These are phyloP conservation scores for Latheticus oryzae DNA, from an alignment of 2,888 invertebrate species.

Conservation along the genomic window DNA sequence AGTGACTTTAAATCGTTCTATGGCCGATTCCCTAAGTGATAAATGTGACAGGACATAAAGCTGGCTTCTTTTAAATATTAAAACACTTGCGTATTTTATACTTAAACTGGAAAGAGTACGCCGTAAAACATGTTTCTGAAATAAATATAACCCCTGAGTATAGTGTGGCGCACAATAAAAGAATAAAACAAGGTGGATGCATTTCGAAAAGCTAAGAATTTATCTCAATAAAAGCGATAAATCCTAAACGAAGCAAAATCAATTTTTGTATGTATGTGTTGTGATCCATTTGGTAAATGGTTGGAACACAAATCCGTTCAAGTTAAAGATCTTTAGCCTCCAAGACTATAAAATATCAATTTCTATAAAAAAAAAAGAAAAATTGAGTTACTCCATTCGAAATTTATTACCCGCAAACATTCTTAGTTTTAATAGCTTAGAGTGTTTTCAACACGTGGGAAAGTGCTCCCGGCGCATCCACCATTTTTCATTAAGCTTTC, in stretches of 20 bases:
- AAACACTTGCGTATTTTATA: conserved; percentile 46
- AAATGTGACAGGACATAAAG: conserved; percentile 20
- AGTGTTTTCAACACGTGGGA: conserved; percentile 48
- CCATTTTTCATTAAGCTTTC: too few species aligned
- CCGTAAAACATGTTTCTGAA: conserved; percentile 51
- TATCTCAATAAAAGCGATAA: conserved; percentile 63
- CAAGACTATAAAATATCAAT: conserved; percentile 62
- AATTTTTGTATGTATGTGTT: conserved; percentile 55
- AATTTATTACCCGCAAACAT: conserved; percentile 60
- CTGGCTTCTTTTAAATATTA: conserved; percentile 44
- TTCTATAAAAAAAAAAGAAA: conserved; percentile 54
- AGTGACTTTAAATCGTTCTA: conserved; percentile 8
- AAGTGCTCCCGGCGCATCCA: conserved; percentile 30
- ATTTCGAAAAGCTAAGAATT: conserved; percentile 50
- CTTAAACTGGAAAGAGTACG: conserved; percentile 40
- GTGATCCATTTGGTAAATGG: conserved; percentile 55
- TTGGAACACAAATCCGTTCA: conserved; percentile 54
- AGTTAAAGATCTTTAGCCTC: conserved; percentile 58
- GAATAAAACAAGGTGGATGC: conserved; percentile 42
- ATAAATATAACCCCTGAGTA: conserved; percentile 56
- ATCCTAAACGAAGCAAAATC: conserved; percentile 61
- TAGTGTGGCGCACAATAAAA: conserved; percentile 47
- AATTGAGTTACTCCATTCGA: conserved; percentile 47
- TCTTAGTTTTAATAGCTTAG: conserved; percentile 55
- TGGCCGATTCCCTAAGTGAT: conserved; percentile 20